Evolutionary conservation across 2,113 vertebrate species (phyloP).

Genomic region (Candoia aspera): DNA sequence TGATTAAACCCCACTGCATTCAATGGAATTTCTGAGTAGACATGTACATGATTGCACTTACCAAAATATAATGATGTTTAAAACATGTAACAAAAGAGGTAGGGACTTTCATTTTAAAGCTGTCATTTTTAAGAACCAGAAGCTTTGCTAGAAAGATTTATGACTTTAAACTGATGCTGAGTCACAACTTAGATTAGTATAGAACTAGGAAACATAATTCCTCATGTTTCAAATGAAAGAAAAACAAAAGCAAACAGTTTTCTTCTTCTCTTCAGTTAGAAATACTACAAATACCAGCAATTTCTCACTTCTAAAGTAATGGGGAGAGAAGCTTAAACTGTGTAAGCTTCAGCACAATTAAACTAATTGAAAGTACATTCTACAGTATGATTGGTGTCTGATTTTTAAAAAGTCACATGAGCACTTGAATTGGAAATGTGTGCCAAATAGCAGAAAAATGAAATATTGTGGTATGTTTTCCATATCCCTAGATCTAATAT

Average conservation of each 20-base stretch:
- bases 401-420: neutral
- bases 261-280: neutral
- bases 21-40: neutral
- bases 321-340: neutral
- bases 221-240: neutral
- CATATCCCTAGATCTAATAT: neutral
- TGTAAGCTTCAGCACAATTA: neutral
- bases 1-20: neutral
- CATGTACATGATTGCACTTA: neutral
- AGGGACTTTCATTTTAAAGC: neutral
- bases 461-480: neutral
- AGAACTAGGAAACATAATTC: neutral
- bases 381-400: neutral
- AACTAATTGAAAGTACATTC: neutral
- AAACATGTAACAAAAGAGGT: neutral
- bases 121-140: neutral
- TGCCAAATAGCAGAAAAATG: neutral
- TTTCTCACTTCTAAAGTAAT: neutral
- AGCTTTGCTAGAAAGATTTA: neutral
- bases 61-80: neutral
- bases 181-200: neutral
- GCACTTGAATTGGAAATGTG: neutral
- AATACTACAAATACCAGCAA: neutral
- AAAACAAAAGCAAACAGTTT: neutral
- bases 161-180: neutral